phyloP scores from a whole-genome alignment of 1,140 invertebrate species.

The Drosophila orena region DNA sequence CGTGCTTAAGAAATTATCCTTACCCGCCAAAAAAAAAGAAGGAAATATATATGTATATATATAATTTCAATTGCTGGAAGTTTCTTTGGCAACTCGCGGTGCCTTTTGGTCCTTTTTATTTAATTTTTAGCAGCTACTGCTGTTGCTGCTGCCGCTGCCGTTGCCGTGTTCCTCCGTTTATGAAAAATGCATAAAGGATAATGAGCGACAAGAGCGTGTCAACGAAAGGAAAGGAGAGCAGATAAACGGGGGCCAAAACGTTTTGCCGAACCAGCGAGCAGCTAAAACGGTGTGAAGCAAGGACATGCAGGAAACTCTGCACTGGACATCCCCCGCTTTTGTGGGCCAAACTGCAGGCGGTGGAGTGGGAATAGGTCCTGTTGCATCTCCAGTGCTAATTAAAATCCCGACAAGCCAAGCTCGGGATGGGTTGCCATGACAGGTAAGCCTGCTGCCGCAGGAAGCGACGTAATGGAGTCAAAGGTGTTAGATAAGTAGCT shows the following conservation, averaged over 20 bases:
- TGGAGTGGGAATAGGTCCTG: slow-evolving; percentile 4
- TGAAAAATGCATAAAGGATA: slow-evolving; percentile 84
- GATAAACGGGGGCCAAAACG: slow-evolving; percentile 42
- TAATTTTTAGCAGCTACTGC: slow-evolving; percentile 30
- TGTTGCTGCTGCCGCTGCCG: slow-evolving; percentile 21
- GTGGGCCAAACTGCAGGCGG: background rate
- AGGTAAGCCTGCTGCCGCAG: slow-evolving; percentile 59
- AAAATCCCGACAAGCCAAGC: slow-evolving; percentile 60
- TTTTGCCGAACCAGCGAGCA: slow-evolving; percentile 75
- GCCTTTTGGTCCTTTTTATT: slow-evolving; percentile 6
- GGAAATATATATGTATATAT: too few species aligned
- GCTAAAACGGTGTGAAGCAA: slow-evolving; percentile 66
- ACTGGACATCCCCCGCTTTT: slow-evolving; percentile 47
- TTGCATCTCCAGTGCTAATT: slow-evolving; percentile 63
- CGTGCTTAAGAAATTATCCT: slow-evolving; percentile 73
- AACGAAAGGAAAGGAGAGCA: slow-evolving; percentile 27
- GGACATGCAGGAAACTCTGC: slow-evolving; percentile 43
- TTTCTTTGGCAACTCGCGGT: slow-evolving; percentile 33
- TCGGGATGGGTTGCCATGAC: slow-evolving; percentile 65
- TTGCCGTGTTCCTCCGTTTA: slow-evolving; percentile 54
- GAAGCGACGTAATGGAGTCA: slow-evolving; percentile 57
- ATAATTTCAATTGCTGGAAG: slow-evolving; percentile 69
- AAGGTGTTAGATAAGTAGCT: slow-evolving; percentile 77
- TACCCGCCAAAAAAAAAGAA: slow-evolving; percentile 37
- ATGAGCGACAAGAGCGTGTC: slow-evolving; percentile 82